Conservation (phyloP, 2,797 vertebrate genomes). For the Molossus alvarezi region DNA sequence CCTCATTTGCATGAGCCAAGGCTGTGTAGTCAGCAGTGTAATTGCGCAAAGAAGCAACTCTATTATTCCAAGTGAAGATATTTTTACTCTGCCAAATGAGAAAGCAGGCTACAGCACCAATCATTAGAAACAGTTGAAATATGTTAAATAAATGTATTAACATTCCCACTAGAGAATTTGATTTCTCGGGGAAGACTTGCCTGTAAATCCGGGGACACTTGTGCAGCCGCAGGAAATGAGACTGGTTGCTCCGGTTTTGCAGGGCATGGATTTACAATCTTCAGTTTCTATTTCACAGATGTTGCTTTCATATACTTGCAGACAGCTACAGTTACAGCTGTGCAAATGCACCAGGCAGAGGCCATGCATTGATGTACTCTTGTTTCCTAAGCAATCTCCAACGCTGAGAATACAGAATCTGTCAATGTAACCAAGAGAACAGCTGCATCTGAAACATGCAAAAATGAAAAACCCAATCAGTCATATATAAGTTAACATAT, state of each 20-base stretch:
- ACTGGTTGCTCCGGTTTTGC: slow-evolving; percentile 91
- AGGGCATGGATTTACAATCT: slow-evolving; percentile 91
- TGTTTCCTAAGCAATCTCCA: slow-evolving; percentile 90
- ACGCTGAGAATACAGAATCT: slow-evolving; percentile 89
- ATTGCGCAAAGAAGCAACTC: slow-evolving; percentile 42
- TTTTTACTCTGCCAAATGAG: slow-evolving; percentile 61
- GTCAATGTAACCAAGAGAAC: slow-evolving; percentile 90
- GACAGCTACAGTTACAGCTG: slow-evolving; percentile 92
- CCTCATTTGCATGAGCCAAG: slow-evolving; percentile 59
- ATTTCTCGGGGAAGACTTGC: slow-evolving; percentile 86
- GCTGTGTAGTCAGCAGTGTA: slow-evolving; percentile 41
- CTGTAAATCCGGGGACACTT: slow-evolving; percentile 91
- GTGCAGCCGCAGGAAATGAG: slow-evolving; percentile 90
- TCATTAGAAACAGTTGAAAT: neutral
- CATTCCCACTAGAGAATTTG: neutral
- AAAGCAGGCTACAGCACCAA: neutral
- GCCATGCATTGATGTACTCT: slow-evolving; percentile 89
- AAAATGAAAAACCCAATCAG: neutral
- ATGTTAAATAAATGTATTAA: neutral
- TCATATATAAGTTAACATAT: neutral
- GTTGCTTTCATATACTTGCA: slow-evolving; percentile 91
- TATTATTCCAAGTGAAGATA: slow-evolving; percentile 48
- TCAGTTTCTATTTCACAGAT: slow-evolving; percentile 92
- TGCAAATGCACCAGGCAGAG: slow-evolving; percentile 89
- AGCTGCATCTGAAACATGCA: slow-evolving; percentile 89